Percentiles rank a stretch among this genome's conserved stretches.
Conservation (phyloP, 2,888 invertebrate genomes). For the Lycocerus yunnanus region DNA sequence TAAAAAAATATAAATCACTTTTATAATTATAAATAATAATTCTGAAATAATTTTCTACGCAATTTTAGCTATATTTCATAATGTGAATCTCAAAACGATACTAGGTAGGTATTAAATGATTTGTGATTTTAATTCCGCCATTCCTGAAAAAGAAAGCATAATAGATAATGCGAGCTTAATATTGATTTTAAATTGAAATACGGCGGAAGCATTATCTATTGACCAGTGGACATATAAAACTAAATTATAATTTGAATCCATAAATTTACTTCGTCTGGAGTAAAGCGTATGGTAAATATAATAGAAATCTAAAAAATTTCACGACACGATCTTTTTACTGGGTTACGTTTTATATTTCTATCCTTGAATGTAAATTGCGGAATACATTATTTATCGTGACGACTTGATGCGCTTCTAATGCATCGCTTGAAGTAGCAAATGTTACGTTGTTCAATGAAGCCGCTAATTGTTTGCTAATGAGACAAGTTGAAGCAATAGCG, state of each 20-base stretch:
- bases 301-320: not conserved
- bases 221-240: not conserved
- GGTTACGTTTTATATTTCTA: not conserved
- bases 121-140: not conserved
- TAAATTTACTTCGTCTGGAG: not conserved
- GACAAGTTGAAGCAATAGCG: conserved; percentile 33
- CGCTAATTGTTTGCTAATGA: conserved; percentile 10
- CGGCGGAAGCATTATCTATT: conserved; percentile 8
- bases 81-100: not conserved
- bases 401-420: not conserved
- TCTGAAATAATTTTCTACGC: not conserved
- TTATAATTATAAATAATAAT: no score
- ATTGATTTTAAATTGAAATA: conserved; percentile 23
- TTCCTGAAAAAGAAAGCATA: not conserved
- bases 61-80: not conserved
- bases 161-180: not conserved
- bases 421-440: not conserved
- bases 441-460: not conserved
- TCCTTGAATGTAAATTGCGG: conserved; percentile 1
- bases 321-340: not conserved
- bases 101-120: not conserved
- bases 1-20: no score
- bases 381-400: not conserved
- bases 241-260: not conserved
- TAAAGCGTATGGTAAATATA: not conserved